These are phyloP conservation scores for Sialis lutaria DNA, from an alignment of 2,888 invertebrate genomes.

Conservation along the genomic window DNA sequence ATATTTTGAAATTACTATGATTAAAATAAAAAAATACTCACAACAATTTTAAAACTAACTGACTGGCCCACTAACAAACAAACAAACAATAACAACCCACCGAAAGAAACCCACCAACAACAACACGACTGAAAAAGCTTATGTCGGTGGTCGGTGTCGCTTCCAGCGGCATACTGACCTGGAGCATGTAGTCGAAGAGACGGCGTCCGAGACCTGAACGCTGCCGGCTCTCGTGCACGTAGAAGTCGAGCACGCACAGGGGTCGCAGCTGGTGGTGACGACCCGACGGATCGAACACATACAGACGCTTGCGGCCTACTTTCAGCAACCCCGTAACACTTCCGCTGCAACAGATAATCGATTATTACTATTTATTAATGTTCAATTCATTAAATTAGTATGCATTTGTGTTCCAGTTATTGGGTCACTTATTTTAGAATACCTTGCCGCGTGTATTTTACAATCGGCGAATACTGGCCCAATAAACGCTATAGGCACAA, in stretches of 20 bases:
- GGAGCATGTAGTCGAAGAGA: slow-evolving; percentile 78
- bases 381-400: background rate
- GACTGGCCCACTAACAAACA: no score
- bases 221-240: slow-evolving; percentile 68
- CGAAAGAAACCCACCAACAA: no score
- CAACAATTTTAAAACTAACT: no score
- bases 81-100: no score
- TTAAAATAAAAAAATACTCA: no score
- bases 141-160: background rate
- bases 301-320: slow-evolving; percentile 78
- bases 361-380: slow-evolving; percentile 6
- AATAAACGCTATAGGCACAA: no score
- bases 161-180: slow-evolving; percentile 31
- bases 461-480: no score
- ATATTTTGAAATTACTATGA: no score
- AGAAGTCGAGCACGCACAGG: slow-evolving; percentile 86
- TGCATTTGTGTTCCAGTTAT: no score
- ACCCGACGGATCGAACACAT: slow-evolving; percentile 57
- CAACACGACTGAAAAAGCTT: no score
- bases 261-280: slow-evolving; percentile 63
- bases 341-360: slow-evolving; percentile 40
- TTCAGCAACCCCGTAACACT: slow-evolving; percentile 74
- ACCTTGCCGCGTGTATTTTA: no score
- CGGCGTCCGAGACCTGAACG: slow-evolving; percentile 69
- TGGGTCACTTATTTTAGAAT: no score